Evolutionary conservation across 2,888 invertebrate genomes (phyloP).

Genomic region (Dione juno): DNA sequence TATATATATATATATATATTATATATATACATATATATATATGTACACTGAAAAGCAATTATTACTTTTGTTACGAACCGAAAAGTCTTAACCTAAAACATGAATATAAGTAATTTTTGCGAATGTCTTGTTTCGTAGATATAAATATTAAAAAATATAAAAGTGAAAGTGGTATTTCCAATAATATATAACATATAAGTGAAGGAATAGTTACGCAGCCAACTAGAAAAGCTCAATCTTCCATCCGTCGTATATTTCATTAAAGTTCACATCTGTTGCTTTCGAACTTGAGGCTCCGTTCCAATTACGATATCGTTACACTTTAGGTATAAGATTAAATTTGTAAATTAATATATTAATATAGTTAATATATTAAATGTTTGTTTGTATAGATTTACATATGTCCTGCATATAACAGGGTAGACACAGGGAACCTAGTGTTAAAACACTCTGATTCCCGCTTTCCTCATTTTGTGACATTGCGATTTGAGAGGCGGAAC

Average conservation of each 20-base stretch:
- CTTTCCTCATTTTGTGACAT: too few species aligned
- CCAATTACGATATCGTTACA: constrained; percentile 50
- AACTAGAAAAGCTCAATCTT: constrained; percentile 27
- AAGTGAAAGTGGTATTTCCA: neutral
- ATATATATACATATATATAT: too few species aligned
- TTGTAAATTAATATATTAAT: constrained; percentile 20
- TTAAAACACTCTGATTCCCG: neutral
- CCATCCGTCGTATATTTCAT: constrained; percentile 58
- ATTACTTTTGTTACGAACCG: too few species aligned
- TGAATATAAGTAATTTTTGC: too few species aligned
- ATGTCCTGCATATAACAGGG: neutral
- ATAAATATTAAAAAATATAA: too few species aligned
- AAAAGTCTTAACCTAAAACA: too few species aligned
- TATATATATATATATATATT: too few species aligned
- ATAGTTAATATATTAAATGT: neutral
- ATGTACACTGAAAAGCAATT: too few species aligned
- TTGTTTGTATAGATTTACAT: too few species aligned
- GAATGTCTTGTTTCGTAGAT: too few species aligned
- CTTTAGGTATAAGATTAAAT: constrained; percentile 8
- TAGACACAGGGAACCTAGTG: neutral
- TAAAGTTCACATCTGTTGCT: constrained; percentile 70
- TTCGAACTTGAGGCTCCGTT: constrained; percentile 66
- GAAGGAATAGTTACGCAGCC: constrained; percentile 16
- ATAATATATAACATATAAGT: constrained; percentile 14
- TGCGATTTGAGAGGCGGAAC: too few species aligned